Conservation (phyloP, 1,140 invertebrate species). For the Atta colombica region DNA sequence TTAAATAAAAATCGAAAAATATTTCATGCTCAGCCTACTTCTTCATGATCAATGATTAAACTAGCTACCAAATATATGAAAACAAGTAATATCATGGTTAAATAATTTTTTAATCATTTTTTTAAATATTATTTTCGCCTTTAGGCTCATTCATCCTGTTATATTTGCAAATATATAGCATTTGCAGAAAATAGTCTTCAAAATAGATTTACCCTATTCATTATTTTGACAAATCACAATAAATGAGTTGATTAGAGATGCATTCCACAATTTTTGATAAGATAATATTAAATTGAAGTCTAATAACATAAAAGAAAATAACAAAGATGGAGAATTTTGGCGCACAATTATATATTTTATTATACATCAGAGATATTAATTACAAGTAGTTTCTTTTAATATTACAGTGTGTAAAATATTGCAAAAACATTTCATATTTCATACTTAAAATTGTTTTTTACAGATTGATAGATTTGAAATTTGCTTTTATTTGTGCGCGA, state of each 20-base stretch:
- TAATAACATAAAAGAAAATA: slow-evolving; percentile 11
- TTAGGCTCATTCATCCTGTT: neutral
- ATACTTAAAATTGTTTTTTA: neutral
- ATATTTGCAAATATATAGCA: neutral
- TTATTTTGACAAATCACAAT: slow-evolving; percentile 7
- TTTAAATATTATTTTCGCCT: neutral
- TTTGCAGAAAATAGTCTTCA: slow-evolving; percentile 28
- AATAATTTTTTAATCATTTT: too few relatives aligned
- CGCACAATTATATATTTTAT: slow-evolving; percentile 60
- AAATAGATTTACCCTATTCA: neutral
- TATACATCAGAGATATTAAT: slow-evolving; percentile 4
- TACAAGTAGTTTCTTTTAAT: slow-evolving; percentile 25
- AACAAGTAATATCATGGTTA: neutral
- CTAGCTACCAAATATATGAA: slow-evolving; percentile 8
- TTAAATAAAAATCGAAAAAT: slow-evolving; percentile 24
- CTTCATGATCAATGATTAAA: neutral
- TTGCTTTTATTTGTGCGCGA: slow-evolving; percentile 30
- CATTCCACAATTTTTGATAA: neutral
- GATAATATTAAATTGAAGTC: neutral
- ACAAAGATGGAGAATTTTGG: slow-evolving; percentile 21
- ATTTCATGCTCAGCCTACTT: slow-evolving; percentile 5
- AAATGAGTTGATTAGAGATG: slow-evolving; percentile 5
- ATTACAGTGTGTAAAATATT: slow-evolving; percentile 4
- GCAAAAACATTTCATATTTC: neutral
- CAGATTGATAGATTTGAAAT: neutral